phyloP scores from a whole-genome alignment of 2,113 vertebrate species.

The Brachyhypopomus gauderio region DNA sequence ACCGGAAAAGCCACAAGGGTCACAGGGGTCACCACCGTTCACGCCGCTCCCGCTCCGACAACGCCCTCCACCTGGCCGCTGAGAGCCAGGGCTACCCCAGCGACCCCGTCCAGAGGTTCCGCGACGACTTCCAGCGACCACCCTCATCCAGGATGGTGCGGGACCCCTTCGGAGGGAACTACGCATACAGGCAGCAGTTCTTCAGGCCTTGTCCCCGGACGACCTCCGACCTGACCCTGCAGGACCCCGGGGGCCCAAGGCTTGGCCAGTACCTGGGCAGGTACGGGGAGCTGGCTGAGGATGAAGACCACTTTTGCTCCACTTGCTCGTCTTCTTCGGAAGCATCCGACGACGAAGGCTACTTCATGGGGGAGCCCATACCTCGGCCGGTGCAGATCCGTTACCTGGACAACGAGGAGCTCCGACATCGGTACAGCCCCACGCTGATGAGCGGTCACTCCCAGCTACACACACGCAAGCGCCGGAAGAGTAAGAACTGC shows the following conservation, averaged over 20 bases:
- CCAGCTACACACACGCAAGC: slow-evolving; percentile 90
- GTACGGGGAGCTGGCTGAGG: slow-evolving; percentile 64
- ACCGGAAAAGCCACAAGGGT: slow-evolving; percentile 80
- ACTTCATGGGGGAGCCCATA: slow-evolving; percentile 92
- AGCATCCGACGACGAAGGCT: slow-evolving; percentile 91
- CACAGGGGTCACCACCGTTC: slow-evolving; percentile 79
- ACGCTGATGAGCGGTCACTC: slow-evolving; percentile 81
- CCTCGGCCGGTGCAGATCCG: slow-evolving; percentile 90
- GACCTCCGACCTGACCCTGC: slow-evolving; percentile 92
- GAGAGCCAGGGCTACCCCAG: slow-evolving; percentile 82
- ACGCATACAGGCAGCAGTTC: slow-evolving; percentile 78
- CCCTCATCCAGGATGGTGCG: slow-evolving; percentile 81
- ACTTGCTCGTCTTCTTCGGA: slow-evolving; percentile 96
- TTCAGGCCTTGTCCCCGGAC: slow-evolving; percentile 90
- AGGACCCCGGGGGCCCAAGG: slow-evolving; percentile 88
- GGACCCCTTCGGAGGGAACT: slow-evolving; percentile 78
- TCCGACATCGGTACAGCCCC: slow-evolving; percentile 90
- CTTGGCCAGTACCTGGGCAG: slow-evolving; percentile 79
- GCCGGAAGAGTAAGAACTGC: slow-evolving; percentile 99
- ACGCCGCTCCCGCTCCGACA: slow-evolving; percentile 91
- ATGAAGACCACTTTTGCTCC: slow-evolving; percentile 92
- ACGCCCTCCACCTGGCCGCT: slow-evolving; percentile 89
- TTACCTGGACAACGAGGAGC: slow-evolving; percentile 90
- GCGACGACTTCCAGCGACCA: slow-evolving; percentile 89
- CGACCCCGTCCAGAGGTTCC: slow-evolving; percentile 82